These are phyloP conservation scores for Ptilodon capucinus DNA, from an alignment of 2,888 invertebrate genomes.

Conservation along the genomic window DNA sequence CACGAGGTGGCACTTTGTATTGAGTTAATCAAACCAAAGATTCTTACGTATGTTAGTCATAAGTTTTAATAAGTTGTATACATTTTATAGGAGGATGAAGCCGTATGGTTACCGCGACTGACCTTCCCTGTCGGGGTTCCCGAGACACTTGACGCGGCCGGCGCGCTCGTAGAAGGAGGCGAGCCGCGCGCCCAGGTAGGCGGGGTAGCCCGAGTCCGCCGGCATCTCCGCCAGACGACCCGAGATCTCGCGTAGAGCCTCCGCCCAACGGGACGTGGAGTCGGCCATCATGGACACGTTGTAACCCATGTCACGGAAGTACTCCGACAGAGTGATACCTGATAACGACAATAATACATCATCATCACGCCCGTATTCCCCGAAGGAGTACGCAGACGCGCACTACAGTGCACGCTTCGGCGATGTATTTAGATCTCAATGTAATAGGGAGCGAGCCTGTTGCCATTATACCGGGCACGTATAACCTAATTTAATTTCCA, in stretches of 20 bases:
- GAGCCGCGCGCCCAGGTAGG: constrained; percentile 98
- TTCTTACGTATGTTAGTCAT: no score
- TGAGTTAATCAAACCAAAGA: no score
- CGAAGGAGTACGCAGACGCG: no score
- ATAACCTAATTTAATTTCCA: no score
- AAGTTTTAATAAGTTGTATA: no score
- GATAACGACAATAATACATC: constrained; percentile 9
- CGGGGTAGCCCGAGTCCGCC: constrained; percentile 99
- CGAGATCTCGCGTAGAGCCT: constrained; percentile 99
- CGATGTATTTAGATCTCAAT: no score
- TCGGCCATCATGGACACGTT: constrained; percentile 99
- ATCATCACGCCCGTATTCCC: no score
- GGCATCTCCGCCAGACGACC: constrained; percentile 99
- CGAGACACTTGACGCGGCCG: constrained; percentile 97
- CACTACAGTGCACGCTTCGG: no score
- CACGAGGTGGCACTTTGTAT: no score
- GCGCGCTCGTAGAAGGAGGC: constrained; percentile 99
- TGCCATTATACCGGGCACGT: no score
- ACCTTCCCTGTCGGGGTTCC: constrained; percentile 98
- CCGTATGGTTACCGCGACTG: not conserved
- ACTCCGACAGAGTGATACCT: constrained; percentile 99
- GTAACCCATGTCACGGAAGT: constrained; percentile 99
- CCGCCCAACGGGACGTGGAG: constrained; percentile 99
- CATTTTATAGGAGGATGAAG: no score
- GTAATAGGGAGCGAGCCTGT: no score